Evolutionary conservation across 1,140 invertebrate genomes (phyloP), one percentile per base, ranked within the genome.

Genomic region (Macrostomum lignano): DNA sequence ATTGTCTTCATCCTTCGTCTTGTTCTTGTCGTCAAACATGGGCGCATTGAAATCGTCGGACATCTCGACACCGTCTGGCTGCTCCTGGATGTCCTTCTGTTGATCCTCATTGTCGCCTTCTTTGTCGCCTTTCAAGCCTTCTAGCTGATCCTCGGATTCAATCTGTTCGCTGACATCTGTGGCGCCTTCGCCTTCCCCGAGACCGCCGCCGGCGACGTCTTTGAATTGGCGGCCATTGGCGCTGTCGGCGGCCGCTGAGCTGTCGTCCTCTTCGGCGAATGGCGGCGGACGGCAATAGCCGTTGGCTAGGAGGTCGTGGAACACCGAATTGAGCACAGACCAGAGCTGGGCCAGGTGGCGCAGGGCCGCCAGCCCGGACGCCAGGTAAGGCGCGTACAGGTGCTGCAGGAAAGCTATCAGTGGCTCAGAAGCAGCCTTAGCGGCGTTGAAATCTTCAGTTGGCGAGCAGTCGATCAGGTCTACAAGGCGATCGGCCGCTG

Each of bases 141-240:
- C 58, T 17, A 51, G 47, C 32, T 62, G 44, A 33, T 60, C 44
- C 17, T 53, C 43, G 6, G 31, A 24, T 11, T 32, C 31, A 32
- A 32, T 15, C 9, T 67, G 63, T 33, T 93, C 81, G 1, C 81
- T 91, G 3, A 93, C 77, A 61, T 96, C 84, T 46, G 56, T 81
- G 37, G 73, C 66, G 7, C 81, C 82, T 35, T 86, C 72, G 0
- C 82, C 82, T 40, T 91, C 81, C 1, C 76, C 78, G 13, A n/a
- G 9, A 6, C 20, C 28, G 6, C 20, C 28, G 14, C 82, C 84
- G 30, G 55, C 60, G 17, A 62, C 65, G 41, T 69, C 66, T 36
- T 65, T 67, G 31, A 64, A 61, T 41, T 63, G 51, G 45, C 66
- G 60, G 29, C 65, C 48, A 9, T 47, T 55, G 13, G 52, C 51